phyloP scores from a whole-genome alignment of 2,888 invertebrate species.

The Torymus texanus region DNA sequence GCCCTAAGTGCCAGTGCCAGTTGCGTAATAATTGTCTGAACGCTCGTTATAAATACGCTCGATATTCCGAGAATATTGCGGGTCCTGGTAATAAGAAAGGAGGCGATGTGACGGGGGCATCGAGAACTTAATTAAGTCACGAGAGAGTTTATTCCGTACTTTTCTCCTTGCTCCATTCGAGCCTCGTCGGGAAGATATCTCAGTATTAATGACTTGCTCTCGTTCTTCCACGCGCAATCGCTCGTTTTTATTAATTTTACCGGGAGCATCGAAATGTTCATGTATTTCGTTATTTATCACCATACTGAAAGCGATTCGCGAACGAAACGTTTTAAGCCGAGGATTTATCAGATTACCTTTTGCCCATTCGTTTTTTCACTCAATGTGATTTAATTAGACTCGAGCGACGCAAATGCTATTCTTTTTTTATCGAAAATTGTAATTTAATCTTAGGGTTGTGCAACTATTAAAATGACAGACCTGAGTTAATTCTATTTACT shows the following conservation, averaged over 20 bases:
- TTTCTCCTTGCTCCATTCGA: slow-evolving; percentile 12
- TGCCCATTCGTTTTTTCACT: background rate
- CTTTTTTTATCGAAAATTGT: too few relatives aligned
- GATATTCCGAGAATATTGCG: slow-evolving; percentile 26
- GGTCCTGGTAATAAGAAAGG: background rate
- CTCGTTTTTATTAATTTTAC: slow-evolving; percentile 17
- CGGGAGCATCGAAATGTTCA: background rate
- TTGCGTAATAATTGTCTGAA: slow-evolving; percentile 18
- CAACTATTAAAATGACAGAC: too few relatives aligned
- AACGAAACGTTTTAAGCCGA: background rate
- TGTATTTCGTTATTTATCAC: background rate
- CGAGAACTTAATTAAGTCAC: slow-evolving; percentile 39
- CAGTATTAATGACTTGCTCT: slow-evolving; percentile 19
- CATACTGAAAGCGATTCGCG: too few relatives aligned
- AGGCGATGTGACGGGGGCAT: slow-evolving; percentile 4
- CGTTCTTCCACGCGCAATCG: slow-evolving; percentile 2
- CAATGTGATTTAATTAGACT: too few relatives aligned
- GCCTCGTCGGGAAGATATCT: slow-evolving; percentile 22
- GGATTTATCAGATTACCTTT: background rate
- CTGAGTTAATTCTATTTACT: too few relatives aligned
- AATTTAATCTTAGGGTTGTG: too few relatives aligned
- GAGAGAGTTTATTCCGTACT: slow-evolving; percentile 11
- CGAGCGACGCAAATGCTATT: too few relatives aligned
- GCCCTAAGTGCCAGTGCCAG: too few relatives aligned
- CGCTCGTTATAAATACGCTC: slow-evolving; percentile 13